Evolutionary conservation across 2,797 vertebrate genomes (phyloP), one percentile per base, ranked within the genome.

Genomic region (Pempheris klunzingeri): DNA sequence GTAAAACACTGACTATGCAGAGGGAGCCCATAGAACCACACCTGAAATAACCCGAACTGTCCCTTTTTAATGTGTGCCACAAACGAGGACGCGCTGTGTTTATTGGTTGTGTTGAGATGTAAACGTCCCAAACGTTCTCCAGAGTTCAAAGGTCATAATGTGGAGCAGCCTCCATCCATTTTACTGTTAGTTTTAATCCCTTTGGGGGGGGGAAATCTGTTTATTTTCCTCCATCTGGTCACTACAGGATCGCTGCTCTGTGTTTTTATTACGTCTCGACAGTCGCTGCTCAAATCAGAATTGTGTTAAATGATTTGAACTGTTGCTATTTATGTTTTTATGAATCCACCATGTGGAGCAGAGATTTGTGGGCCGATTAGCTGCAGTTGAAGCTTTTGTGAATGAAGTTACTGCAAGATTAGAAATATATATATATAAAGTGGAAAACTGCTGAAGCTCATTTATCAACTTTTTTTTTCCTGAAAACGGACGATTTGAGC

Each of bases 321-420:
- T 14, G 54, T 10, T 38, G 17, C 8, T 57, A 65, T 81, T 68
- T 53, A 57, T 74, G 32, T 77, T 61, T 61, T 58, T 39, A 65
- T 15, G 12, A 78, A 14, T 74, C 54, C 64, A 80, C 88, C 24
- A 8, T 87, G 82, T 90, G 57, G 73, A 86, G 4, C 2, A 12
- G 36, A 71, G 7, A 17, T 3, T 50, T 0, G 3, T 28, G 49
- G 30, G 66, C 50, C 28, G 26, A 60, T 39, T n/a, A 62, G 15
- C 49, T 58, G 53, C 61, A 4, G 8, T 63, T n/a, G 52, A 13
- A 36, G 57, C 22, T 13, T n/a, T 1, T n/a, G 50, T 44, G 50
- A 20, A 26, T 43, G 32, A 71, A 17, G 18, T 54, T 5, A 7
- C 18, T 10, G 5, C 9, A 22, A n/a, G 17, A 13, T 64, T 22